Conservation (phyloP, 2,113 vertebrate genomes). For the Tyto alba region DNA sequence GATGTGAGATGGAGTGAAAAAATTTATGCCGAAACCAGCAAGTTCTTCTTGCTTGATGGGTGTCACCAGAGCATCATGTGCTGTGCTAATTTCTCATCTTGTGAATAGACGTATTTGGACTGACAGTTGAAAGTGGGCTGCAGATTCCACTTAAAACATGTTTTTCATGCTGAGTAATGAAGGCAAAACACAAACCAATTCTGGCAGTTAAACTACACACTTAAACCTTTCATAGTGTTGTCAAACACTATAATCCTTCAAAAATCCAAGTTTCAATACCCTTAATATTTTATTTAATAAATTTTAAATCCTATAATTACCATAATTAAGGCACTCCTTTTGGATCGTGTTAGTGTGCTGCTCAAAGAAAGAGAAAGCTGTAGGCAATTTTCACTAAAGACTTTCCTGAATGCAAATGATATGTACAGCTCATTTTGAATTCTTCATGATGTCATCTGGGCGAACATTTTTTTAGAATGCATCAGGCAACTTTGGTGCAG, state of each 20-base stretch:
- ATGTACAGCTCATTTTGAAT: conserved; percentile 9
- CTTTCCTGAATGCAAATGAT: conserved; percentile 25
- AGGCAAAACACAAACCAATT: conserved; percentile 69
- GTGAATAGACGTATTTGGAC: conserved; percentile 57
- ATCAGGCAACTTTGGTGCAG: background rate
- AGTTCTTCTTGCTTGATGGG: conserved; percentile 36
- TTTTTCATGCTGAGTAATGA: conserved; percentile 65
- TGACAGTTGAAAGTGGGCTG: conserved; percentile 68
- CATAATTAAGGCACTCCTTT: conserved; percentile 63
- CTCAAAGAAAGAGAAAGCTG: conserved; percentile 14
- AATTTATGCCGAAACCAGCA: background rate
- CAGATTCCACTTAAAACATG: conserved; percentile 64
- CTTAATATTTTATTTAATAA: conserved; percentile 55
- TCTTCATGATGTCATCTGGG: background rate
- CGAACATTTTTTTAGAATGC: background rate
- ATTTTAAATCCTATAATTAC: conserved; percentile 58
- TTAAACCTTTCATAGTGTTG: conserved; percentile 72
- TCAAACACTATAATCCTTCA: conserved; percentile 63
- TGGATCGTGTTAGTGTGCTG: conserved; percentile 38
- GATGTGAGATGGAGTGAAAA: conserved; percentile 8
- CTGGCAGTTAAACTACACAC: conserved; percentile 65
- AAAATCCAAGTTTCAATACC: conserved; percentile 54
- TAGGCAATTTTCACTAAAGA: conserved; percentile 32
- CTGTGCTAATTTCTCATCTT: conserved; percentile 55
- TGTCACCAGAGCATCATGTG: conserved; percentile 45